Evolutionary conservation across 2,113 vertebrate genomes (phyloP).

Genomic region (Larimichthys crocea): DNA sequence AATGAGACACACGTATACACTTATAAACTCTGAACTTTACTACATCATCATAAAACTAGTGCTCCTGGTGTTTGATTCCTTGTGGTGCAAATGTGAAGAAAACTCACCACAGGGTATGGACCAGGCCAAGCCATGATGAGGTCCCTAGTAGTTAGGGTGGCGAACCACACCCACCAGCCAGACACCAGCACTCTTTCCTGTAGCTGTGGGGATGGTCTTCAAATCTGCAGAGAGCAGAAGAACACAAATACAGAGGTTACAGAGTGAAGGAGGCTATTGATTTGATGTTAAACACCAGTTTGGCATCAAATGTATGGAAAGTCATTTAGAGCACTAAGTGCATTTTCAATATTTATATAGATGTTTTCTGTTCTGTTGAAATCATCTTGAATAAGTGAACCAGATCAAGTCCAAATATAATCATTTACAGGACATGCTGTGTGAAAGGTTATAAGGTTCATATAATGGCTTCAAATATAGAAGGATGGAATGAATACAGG

Average conservation of each 20-base stretch:
- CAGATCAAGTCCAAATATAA: background rate
- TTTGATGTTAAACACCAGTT: background rate
- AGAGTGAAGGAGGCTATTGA: background rate
- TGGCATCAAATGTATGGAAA: background rate
- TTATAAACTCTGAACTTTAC: too few species aligned
- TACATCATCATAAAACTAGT: background rate
- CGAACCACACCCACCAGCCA: conserved; percentile 97
- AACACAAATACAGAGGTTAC: conserved; percentile 7
- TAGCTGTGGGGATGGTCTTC: conserved; percentile 91
- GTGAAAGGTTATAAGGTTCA: background rate
- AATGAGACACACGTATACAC: too few species aligned
- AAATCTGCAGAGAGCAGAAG: conserved; percentile 84
- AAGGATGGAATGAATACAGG: background rate
- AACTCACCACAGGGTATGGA: conserved; percentile 95
- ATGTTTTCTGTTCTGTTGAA: background rate
- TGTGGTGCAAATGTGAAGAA: background rate
- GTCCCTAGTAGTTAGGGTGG: conserved; percentile 98
- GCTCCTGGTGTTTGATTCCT: background rate
- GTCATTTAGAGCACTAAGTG: background rate
- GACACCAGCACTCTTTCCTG: conserved; percentile 94
- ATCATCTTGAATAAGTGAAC: background rate
- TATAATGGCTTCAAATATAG: background rate
- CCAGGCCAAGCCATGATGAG: conserved; percentile 97
- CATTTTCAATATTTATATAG: background rate
- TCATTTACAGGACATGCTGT: background rate